Conservation (phyloP, 1,140 invertebrate species). For the Ceratosolen fusciceps region DNA sequence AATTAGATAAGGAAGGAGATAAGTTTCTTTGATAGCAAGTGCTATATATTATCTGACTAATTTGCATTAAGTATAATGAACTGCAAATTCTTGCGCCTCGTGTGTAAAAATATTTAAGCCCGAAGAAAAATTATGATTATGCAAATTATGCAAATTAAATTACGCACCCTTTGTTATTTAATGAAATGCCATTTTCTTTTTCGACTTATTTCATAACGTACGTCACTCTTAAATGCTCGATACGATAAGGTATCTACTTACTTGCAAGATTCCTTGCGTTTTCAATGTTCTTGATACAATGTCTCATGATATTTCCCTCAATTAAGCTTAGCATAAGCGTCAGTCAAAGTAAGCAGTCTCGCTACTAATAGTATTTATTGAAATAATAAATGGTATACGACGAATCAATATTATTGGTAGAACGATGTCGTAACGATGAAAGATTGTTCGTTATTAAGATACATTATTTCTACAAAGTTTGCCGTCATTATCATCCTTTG, state of each 20-base stretch:
- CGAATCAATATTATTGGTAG: no score
- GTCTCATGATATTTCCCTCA: no score
- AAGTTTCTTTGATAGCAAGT: not conserved
- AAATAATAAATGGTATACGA: no score
- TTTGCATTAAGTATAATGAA: slow-evolving; percentile 5
- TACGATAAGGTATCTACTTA: not conserved
- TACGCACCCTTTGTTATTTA: not conserved
- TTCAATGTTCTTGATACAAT: not conserved
- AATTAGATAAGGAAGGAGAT: not conserved
- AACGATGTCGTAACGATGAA: no score
- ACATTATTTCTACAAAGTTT: no score
- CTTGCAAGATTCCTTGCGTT: no score
- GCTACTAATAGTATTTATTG: no score
- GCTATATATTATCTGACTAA: slow-evolving; percentile 3
- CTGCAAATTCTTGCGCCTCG: not conserved
- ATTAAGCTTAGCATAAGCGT: no score
- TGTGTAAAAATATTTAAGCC: not conserved
- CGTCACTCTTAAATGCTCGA: no score
- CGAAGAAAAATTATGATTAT: not conserved
- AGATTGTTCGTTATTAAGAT: no score
- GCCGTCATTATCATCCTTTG: no score
- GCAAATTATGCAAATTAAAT: not conserved
- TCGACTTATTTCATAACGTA: not conserved
- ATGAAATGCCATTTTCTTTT: not conserved
- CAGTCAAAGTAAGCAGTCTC: no score